Evolutionary conservation across 2,113 vertebrate species (phyloP).

Genomic region (Chitala chitala): DNA sequence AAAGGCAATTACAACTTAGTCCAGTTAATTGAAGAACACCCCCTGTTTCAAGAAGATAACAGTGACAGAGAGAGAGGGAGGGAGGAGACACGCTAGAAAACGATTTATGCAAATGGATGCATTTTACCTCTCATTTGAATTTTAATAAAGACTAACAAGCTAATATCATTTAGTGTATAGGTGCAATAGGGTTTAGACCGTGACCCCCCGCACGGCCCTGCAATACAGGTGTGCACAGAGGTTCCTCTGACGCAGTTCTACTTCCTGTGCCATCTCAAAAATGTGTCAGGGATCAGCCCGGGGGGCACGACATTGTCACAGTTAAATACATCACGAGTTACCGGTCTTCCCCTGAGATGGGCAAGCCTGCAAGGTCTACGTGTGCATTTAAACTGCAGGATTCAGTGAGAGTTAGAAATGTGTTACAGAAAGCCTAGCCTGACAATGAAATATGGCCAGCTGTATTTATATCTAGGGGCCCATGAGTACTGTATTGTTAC

Average conservation of each 20-base stretch:
- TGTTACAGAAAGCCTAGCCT: too few species aligned
- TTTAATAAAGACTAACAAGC: too few species aligned
- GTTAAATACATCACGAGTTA: background rate
- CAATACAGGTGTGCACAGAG: too few species aligned
- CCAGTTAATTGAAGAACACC: constrained; percentile 9
- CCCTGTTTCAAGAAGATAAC: constrained; percentile 4
- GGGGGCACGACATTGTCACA: background rate
- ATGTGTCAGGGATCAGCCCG: background rate
- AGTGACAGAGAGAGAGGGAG: background rate
- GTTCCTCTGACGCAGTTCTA: too few species aligned
- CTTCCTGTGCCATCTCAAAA: background rate
- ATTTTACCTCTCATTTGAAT: background rate
- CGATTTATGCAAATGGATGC: background rate
- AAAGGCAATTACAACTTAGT: background rate
- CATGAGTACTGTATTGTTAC: background rate
- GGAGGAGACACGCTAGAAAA: background rate
- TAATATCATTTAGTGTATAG: too few species aligned
- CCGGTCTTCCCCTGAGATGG: background rate
- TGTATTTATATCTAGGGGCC: background rate
- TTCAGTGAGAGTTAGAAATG: too few species aligned
- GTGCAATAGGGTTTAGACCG: too few species aligned
- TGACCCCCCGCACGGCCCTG: too few species aligned
- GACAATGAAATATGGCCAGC: too few species aligned
- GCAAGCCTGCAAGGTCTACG: background rate
- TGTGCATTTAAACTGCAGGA: too few species aligned